Conservation (phyloP, 2,888 invertebrate species). For the Agrotis clavis region DNA sequence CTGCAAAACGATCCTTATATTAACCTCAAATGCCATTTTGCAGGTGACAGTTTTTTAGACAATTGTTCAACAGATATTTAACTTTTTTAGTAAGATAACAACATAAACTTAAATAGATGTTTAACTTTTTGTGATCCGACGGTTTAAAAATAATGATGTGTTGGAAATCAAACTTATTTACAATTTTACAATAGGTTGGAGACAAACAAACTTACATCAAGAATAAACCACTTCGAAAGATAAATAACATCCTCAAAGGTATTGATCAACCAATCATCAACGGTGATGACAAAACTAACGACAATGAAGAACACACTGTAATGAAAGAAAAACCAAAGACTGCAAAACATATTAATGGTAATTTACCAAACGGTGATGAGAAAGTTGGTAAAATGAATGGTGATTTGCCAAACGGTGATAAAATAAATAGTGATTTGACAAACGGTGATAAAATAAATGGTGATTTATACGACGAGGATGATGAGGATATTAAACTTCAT, state of each 20-base stretch:
- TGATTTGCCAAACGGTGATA: slow-evolving; percentile 50
- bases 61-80: too few relatives aligned
- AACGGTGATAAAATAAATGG: slow-evolving; percentile 49
- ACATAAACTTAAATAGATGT: too few relatives aligned
- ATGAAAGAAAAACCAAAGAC: slow-evolving; percentile 35
- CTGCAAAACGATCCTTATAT: too few relatives aligned
- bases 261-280: slow-evolving; percentile 27
- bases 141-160: too few relatives aligned
- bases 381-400: slow-evolving; percentile 53
- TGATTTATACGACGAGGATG: slow-evolving; percentile 48
- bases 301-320: slow-evolving; percentile 25
- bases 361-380: slow-evolving; percentile 37
- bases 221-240: slow-evolving; percentile 56
- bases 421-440: slow-evolving; percentile 42
- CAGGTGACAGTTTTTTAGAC: too few relatives aligned
- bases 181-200: slow-evolving; percentile 44
- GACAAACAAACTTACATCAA: slow-evolving; percentile 42
- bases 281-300: slow-evolving; percentile 47
- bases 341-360: slow-evolving; percentile 53
- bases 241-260: slow-evolving; percentile 52
- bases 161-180: neutral
- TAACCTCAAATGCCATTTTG: too few relatives aligned
- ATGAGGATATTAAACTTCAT: slow-evolving; percentile 73
- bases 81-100: too few relatives aligned
- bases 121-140: too few relatives aligned